Percentiles rank a stretch among this genome's conserved stretches.
Conservation (phyloP, 2,797 vertebrate genomes). For the Amazonetta brasiliensis region DNA sequence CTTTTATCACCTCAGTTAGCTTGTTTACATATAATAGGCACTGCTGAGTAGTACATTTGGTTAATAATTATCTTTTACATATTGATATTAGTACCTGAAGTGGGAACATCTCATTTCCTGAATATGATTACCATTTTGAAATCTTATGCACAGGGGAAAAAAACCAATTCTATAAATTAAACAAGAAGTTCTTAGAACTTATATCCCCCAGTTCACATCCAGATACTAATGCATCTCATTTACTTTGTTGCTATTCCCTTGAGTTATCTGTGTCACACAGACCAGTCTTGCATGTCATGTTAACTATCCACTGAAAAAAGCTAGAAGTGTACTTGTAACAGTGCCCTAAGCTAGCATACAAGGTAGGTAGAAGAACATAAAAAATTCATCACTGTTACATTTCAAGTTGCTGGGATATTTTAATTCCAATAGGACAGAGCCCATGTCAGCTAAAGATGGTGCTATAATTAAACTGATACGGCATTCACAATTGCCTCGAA, state of each 20-base stretch:
- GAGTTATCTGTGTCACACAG: slow-evolving; percentile 94
- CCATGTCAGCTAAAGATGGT: slow-evolving; percentile 84
- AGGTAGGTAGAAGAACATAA: slow-evolving; percentile 79
- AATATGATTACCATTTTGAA: slow-evolving; percentile 81
- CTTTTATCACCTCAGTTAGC: slow-evolving; percentile 70
- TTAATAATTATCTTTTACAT: slow-evolving; percentile 83
- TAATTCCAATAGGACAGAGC: slow-evolving; percentile 85
- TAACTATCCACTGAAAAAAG: slow-evolving; percentile 84
- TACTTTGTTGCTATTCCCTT: slow-evolving; percentile 83
- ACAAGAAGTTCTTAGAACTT: slow-evolving; percentile 92
- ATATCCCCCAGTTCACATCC: slow-evolving; percentile 90
- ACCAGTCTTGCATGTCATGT: slow-evolving; percentile 82
- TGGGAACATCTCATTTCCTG: slow-evolving; percentile 79
- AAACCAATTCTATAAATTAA: slow-evolving; percentile 88
- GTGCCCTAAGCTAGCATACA: slow-evolving; percentile 80
- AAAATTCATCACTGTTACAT: slow-evolving; percentile 86
- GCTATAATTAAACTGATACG: slow-evolving; percentile 87
- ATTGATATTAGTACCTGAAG: slow-evolving; percentile 82
- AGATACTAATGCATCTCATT: slow-evolving; percentile 94
- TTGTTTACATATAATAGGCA: slow-evolving; percentile 77
- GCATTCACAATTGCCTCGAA: slow-evolving; percentile 77
- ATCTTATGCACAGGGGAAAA: slow-evolving; percentile 83
- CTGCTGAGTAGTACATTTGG: slow-evolving; percentile 72
- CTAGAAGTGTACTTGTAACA: slow-evolving; percentile 82
- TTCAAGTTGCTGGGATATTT: slow-evolving; percentile 84